Percentiles rank a stretch among this genome's conserved stretches.
Evolutionary conservation across 2,113 vertebrate genomes (phyloP).

Genomic region (Dasyurus viverrinus): DNA sequence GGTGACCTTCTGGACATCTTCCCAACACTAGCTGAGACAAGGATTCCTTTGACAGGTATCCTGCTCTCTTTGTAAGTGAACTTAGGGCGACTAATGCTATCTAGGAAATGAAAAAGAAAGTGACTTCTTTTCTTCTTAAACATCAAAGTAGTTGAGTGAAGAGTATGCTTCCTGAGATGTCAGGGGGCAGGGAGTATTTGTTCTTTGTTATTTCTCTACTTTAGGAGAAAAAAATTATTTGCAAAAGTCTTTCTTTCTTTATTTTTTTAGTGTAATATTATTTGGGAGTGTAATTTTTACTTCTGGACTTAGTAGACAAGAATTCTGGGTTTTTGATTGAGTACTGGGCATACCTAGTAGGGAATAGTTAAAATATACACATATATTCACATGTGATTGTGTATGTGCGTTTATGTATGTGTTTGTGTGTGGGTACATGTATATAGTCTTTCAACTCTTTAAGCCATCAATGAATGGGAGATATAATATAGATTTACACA

Average conservation of each 20-base stretch:
- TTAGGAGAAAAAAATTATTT: not conserved
- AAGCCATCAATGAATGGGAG: not conserved
- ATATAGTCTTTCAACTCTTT: not conserved
- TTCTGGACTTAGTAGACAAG: not conserved
- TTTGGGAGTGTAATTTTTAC: not conserved
- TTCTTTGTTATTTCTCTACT: not conserved
- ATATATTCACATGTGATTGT: too few relatives aligned
- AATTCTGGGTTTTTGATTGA: not conserved
- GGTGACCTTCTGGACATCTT: not conserved
- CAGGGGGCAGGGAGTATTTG: not conserved
- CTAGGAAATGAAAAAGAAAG: not conserved
- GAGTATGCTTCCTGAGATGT: not conserved
- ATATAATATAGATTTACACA: not conserved
- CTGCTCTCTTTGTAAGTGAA: not conserved
- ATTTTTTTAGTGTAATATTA: not conserved
- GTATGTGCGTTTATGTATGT: too few relatives aligned
- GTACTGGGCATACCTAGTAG: not conserved
- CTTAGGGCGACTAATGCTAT: not conserved
- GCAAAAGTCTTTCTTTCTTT: not conserved
- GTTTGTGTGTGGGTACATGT: too few relatives aligned
- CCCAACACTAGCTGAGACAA: not conserved
- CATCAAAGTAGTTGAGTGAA: not conserved
- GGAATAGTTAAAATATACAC: not conserved
- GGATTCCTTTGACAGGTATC: not conserved
- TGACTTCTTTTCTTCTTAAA: not conserved